phyloP scores from a whole-genome alignment of 2,888 invertebrate genomes.

The Muscina levida region DNA sequence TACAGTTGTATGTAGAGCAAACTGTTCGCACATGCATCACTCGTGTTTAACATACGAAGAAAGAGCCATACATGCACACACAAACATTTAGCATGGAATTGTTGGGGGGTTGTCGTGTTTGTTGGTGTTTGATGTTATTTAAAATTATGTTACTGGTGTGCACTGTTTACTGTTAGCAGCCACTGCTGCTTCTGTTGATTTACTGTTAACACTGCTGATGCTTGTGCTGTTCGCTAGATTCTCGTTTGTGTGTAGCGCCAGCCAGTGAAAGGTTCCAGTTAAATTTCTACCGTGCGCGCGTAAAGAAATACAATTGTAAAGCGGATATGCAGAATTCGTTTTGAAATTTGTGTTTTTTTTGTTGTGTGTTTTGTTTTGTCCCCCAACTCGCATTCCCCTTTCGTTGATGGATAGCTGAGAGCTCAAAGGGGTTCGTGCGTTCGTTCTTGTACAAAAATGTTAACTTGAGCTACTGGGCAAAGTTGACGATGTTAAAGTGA shows the following conservation, averaged over 20 bases:
- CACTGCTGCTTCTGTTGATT: constrained; percentile 19
- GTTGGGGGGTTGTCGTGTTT: constrained; percentile 57
- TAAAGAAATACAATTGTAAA: constrained; percentile 69
- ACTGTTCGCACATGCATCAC: not conserved
- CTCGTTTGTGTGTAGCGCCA: constrained; percentile 50
- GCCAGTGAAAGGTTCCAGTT: constrained; percentile 67
- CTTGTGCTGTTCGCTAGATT: constrained; percentile 5
- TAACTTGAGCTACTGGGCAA: constrained; percentile 26
- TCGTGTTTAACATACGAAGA: constrained; percentile 31
- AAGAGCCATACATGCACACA: constrained; percentile 11
- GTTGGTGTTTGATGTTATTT: constrained; percentile 43
- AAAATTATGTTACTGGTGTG: too few species aligned
- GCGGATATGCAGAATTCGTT: constrained; percentile 68
- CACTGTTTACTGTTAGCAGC: constrained; percentile 27
- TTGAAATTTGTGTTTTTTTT: constrained; percentile 68
- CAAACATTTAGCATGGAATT: constrained; percentile 20
- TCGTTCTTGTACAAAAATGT: constrained; percentile 21
- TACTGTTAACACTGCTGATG: constrained; percentile 36
- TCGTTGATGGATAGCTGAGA: too few species aligned
- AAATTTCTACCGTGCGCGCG: constrained; percentile 68
- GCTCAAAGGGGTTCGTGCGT: constrained; percentile 5
- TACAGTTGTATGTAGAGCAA: constrained; percentile 28
- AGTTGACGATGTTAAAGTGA: constrained; percentile 34
- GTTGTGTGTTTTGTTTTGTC: constrained; percentile 17
- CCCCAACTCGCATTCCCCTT: not conserved